phyloP scores from a whole-genome alignment of 2,113 vertebrate species.

The Cavia porcellus region DNA sequence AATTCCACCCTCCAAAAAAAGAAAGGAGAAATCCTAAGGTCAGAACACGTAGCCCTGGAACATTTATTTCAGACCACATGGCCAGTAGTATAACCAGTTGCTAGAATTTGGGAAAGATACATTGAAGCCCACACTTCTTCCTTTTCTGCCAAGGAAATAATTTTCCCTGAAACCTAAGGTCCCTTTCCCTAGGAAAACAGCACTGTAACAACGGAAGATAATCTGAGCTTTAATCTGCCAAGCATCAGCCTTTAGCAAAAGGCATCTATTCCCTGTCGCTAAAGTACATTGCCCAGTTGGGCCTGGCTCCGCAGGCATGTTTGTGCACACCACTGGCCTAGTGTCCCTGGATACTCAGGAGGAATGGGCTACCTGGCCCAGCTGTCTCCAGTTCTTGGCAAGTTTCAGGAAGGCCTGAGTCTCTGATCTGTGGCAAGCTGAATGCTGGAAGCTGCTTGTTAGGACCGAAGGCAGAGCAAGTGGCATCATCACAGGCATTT shows the following conservation, averaged over 20 bases:
- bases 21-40: background rate
- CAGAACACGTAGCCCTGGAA: background rate
- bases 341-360: background rate
- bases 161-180: background rate
- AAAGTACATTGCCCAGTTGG: background rate
- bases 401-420: background rate
- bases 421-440: background rate
- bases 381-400: background rate
- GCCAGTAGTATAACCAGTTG: background rate
- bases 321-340: too few relatives aligned
- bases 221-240: background rate
- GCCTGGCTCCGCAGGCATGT: background rate
- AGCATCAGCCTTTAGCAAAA: background rate
- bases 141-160: background rate
- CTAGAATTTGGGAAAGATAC: background rate
- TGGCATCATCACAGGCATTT: background rate
- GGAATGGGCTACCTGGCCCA: background rate
- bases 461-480: background rate
- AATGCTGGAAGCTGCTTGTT: background rate
- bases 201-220: background rate
- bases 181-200: background rate
- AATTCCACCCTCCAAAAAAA: too few relatives aligned
- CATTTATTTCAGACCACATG: background rate
- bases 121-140: background rate
- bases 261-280: background rate